phyloP scores from a whole-genome alignment of 2,888 invertebrate species.

The Tetranychus piercei region DNA sequence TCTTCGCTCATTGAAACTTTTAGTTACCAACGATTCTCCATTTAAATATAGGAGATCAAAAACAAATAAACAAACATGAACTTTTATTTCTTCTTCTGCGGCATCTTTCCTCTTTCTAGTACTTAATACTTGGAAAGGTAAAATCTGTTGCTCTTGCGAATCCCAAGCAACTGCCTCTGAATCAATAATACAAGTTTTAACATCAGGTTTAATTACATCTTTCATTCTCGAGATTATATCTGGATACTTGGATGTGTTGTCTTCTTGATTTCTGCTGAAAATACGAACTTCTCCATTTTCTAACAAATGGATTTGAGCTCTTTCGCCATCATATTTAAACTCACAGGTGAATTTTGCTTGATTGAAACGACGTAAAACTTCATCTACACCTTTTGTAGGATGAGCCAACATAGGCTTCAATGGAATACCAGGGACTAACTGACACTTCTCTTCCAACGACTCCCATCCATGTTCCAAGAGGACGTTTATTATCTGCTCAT shows the following conservation, averaged over 20 bases:
- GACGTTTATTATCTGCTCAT: conserved; percentile 59
- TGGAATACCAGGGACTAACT: conserved; percentile 74
- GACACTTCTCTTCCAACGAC: conserved; percentile 57
- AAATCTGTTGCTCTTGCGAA: conserved; percentile 58
- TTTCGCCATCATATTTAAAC: conserved; percentile 97
- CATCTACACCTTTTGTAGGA: conserved; percentile 80
- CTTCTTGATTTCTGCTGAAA: conserved; percentile 87
- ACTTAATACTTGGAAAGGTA: conserved; percentile 86
- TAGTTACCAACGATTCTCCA: conserved; percentile 58
- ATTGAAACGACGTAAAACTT: conserved; percentile 66
- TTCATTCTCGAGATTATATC: conserved; percentile 59
- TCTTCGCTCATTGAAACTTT: conserved; percentile 57
- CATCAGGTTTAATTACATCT: conserved; percentile 31
- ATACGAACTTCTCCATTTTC: conserved; percentile 53
- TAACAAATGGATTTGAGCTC: conserved; percentile 71
- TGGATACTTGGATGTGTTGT: conserved; percentile 85
- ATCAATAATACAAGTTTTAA: conserved; percentile 72
- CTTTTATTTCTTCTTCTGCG: conserved; percentile 52
- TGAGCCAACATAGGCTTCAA: conserved; percentile 97
- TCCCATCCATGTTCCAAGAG: conserved; percentile 55
- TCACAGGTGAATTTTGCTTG: conserved; percentile 83
- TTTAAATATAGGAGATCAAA: conserved; percentile 88
- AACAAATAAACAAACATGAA: conserved; percentile 83
- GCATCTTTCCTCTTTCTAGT: conserved; percentile 86
- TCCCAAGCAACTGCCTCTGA: conserved; percentile 97